A percentile compares a stretch with the other conserved stretches of the same genome.
phyloP scores from a whole-genome alignment of 2,113 vertebrate species.

The Neodontobutis hainanensis region DNA sequence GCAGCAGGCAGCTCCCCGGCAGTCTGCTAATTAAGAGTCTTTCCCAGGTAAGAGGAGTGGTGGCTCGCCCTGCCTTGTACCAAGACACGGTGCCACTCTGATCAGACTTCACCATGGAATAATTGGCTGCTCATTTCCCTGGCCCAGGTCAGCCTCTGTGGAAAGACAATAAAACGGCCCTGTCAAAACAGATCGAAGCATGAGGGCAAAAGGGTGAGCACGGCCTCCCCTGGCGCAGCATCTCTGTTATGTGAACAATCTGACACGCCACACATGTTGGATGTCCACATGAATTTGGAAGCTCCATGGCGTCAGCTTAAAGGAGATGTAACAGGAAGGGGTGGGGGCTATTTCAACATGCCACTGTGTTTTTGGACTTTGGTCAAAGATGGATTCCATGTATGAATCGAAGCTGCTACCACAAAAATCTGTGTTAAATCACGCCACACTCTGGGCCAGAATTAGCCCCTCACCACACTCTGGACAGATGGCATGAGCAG shows the following conservation, averaged over 20 bases:
- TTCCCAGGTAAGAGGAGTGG: conserved; percentile 63
- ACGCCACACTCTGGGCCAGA: conserved; percentile 70
- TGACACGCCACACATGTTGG: conserved; percentile 70
- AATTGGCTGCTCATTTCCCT: conserved; percentile 53
- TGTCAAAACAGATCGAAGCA: conserved; percentile 66
- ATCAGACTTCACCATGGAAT: conserved; percentile 51
- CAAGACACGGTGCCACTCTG: conserved; percentile 26
- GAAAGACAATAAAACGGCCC: conserved; percentile 51
- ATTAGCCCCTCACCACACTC: conserved; percentile 77
- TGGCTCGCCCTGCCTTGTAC: conserved; percentile 28
- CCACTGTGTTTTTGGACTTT: conserved; percentile 34
- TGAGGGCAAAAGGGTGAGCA: conserved; percentile 51
- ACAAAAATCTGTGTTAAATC: conserved; percentile 73
- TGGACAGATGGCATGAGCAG: conserved; percentile 79
- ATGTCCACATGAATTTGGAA: conserved; percentile 58
- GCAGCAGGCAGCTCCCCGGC: conserved; percentile 37
- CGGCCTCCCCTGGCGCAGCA: conserved; percentile 63
- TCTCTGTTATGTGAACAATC: conserved; percentile 69
- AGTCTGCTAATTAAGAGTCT: conserved; percentile 63
- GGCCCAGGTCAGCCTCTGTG: conserved; percentile 50
- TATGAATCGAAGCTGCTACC: conserved; percentile 56
- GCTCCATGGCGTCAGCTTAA: conserved; percentile 55
- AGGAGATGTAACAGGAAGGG: conserved; percentile 42
- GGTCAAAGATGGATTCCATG: conserved; percentile 40
- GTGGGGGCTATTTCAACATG: conserved; percentile 48